Conservation (phyloP, 1,140 invertebrate species). For the Aphelinus atriplicis region DNA sequence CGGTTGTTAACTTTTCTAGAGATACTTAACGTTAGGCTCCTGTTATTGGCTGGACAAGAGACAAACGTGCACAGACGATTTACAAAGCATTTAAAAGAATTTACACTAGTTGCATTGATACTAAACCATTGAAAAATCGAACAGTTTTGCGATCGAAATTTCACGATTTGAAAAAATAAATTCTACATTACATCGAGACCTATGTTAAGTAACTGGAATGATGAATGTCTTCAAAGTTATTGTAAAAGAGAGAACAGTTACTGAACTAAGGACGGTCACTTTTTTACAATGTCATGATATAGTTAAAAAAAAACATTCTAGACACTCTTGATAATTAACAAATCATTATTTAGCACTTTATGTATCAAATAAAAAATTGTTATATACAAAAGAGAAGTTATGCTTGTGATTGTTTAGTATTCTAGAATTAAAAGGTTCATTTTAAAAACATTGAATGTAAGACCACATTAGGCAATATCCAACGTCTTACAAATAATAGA, state of each 20-base stretch:
- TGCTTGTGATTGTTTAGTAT: no score
- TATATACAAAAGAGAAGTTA: no score
- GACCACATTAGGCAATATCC: slow-evolving; percentile 18
- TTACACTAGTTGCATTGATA: not conserved
- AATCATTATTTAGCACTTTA: no score
- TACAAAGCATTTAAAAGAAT: slow-evolving; percentile 11
- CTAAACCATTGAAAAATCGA: not conserved
- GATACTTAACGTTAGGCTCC: not conserved
- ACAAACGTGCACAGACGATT: not conserved
- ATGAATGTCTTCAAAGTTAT: slow-evolving; percentile 11
- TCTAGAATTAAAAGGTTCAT: no score
- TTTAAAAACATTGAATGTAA: slow-evolving; percentile 22
- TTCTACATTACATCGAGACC: not conserved
- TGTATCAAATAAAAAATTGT: slow-evolving; percentile 1
- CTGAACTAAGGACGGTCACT: slow-evolving; percentile 12
- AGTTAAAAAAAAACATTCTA: no score
- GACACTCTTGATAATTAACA: no score
- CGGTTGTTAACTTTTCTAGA: slow-evolving; percentile 16
- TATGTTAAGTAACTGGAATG: slow-evolving; percentile 20
- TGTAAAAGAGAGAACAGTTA: not conserved
- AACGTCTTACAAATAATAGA: slow-evolving; percentile 6
- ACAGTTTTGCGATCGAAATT: not conserved
- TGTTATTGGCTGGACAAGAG: not conserved
- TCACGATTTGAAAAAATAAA: slow-evolving; percentile 2
- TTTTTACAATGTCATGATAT: slow-evolving; percentile 21